Percentiles rank a stretch among this genome's conserved stretches.
These are phyloP conservation scores for Porphyrio hochstetteri DNA, from an alignment of 2,113 vertebrate genomes.

Conservation along the genomic window DNA sequence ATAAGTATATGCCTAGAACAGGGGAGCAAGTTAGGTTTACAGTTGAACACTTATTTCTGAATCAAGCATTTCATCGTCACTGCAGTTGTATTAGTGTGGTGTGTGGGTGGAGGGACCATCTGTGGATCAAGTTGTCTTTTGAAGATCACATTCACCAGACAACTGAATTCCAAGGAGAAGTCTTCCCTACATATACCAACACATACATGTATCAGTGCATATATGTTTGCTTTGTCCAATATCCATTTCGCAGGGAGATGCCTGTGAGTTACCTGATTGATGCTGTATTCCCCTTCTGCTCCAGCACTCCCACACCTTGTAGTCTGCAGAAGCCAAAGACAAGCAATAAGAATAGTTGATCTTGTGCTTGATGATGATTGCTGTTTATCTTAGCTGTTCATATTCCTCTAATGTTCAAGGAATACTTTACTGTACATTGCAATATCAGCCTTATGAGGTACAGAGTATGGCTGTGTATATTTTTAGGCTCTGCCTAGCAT, in stretches of 20 bases:
- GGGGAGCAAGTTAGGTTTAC: not conserved
- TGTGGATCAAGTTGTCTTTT: not conserved
- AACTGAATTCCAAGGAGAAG: not conserved
- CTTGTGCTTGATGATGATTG: not conserved
- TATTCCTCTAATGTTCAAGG: not conserved
- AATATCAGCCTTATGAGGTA: not conserved
- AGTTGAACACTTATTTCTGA: not conserved
- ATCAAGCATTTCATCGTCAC: not conserved
- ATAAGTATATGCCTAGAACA: not conserved
- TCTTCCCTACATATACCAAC: not conserved
- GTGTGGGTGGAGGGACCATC: not conserved
- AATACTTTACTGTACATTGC: not conserved
- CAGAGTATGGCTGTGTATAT: not conserved
- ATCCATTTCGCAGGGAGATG: not conserved
- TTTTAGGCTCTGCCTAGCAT: not conserved
- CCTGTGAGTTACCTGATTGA: not conserved
- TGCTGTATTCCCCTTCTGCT: not conserved
- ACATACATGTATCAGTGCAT: not conserved
- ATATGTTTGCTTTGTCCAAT: not conserved
- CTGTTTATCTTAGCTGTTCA: not conserved
- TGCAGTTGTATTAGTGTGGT: not conserved
- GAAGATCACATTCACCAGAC: not conserved
- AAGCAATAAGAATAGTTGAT: not conserved
- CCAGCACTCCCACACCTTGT: not conserved
- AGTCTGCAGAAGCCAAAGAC: not conserved